These are phyloP conservation scores for Tribolium madens DNA, from an alignment of 1,140 invertebrate genomes.

Conservation along the genomic window DNA sequence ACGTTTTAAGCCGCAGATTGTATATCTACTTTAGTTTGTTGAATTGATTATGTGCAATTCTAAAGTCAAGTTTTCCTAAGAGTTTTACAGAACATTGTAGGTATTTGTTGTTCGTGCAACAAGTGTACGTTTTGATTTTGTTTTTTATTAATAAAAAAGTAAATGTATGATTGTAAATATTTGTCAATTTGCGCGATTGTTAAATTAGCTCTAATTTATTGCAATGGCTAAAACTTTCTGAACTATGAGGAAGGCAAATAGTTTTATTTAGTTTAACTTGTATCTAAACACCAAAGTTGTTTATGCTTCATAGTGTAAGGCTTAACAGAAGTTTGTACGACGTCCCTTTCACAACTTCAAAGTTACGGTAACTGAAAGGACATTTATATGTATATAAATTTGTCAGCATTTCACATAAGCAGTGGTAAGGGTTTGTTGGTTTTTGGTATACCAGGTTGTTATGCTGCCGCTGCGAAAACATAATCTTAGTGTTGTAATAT, in stretches of 20 bases:
- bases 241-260: background rate
- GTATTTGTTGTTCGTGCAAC: background rate
- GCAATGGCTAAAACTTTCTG: background rate
- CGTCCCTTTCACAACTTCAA: background rate
- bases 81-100: too few species aligned
- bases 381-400: background rate
- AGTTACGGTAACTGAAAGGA: background rate
- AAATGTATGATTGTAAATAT: too few species aligned
- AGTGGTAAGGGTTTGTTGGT: background rate
- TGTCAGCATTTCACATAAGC: background rate
- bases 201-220: background rate
- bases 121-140: background rate
- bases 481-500: background rate
- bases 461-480: background rate
- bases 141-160: background rate
- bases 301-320: background rate
- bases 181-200: too few species aligned
- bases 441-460: background rate
- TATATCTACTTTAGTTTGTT: background rate
- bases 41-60: background rate
- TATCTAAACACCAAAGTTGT: background rate
- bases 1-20: background rate
- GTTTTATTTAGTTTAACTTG: background rate
- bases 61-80: background rate
- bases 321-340: background rate